Base-by-base conservation (phyloP, 2,113 vertebrate species). In the Ptilonorhynchus violaceus region DNA sequence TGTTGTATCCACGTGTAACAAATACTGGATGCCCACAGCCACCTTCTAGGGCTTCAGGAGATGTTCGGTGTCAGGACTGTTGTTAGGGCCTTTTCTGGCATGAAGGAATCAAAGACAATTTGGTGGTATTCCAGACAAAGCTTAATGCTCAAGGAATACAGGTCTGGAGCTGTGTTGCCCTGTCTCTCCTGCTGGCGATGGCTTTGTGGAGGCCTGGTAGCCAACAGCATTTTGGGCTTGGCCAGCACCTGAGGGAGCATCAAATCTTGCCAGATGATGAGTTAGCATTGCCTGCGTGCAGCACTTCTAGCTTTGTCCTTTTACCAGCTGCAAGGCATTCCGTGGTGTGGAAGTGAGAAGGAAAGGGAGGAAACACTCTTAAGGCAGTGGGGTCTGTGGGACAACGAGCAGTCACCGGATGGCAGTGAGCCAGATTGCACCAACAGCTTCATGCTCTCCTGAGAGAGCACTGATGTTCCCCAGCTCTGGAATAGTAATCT, bases 1-100 rank as follows among this genome's bases (percentile, higher is more conserved):
- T 14, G 2, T 25, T n/a, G 27, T 33, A 50, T 37, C n/a, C 37
- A 5, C 0, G 0, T 35, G 2, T 41, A 18, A 52, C 27, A 75
- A 47, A 59, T 0, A 0, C 1, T 27, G 55, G 53, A 28, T 58
- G 28, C 16, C 49, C 37, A 10, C 22, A 14, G 14, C 23, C 4
- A 3, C 2, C 4, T 39, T 58, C 24, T n/a, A 49, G 44, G 22
- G 56, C n/a, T 89, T 52, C 2, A 6, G 60, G n/a, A 58, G n/a
- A n/a, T 27, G 14, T 33, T 86, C 63, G 52, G 30, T 59, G 39
- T 53, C 6, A 24, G n/a, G n/a, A 6, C 28, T 66, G 15, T 8
- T 88, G 47, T 56, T 28, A 35, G 49, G 55, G 44, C 3, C 2
- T 58, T 25, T 64, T 81, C 52, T 77, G 60, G 41, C 30, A 6